Conservation (phyloP, 2,113 vertebrate species). For the Alligator sinensis region DNA sequence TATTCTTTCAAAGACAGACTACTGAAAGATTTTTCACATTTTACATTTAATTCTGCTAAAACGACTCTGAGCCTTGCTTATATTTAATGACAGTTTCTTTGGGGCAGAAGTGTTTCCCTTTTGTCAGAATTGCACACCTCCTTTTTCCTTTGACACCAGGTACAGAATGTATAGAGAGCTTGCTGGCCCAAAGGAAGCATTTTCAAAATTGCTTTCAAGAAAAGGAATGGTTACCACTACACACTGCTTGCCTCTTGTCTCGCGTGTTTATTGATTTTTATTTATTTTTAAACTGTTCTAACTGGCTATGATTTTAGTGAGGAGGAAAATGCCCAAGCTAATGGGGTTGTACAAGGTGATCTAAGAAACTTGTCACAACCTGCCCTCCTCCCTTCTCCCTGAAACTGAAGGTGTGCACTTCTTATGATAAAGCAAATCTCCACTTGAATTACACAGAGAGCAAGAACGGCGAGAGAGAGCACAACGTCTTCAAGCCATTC, state of each 20-base stretch:
- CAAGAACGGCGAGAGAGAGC: slow-evolving; percentile 88
- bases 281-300: not conserved
- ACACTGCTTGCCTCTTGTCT: not conserved
- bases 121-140: not conserved
- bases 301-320: not conserved
- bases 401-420: not conserved
- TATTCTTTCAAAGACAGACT: not conserved
- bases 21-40: not conserved
- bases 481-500: slow-evolving; percentile 88
- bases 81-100: not conserved
- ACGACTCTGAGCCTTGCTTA: not conserved
- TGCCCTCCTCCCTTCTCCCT: too few relatives aligned
- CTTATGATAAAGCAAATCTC: not conserved
- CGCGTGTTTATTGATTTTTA: not conserved
- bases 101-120: not conserved
- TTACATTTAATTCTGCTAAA: fast-evolving
- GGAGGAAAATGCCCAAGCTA: not conserved
- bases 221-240: fast-evolving
- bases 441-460: slow-evolving; percentile 64
- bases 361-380: not conserved
- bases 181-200: not conserved
- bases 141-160: not conserved
- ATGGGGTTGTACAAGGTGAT: not conserved
- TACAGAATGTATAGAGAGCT: fast-evolving
- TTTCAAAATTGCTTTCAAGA: not conserved